Conservation (phyloP, 1,140 invertebrate genomes). For the Pogonognathellus flavescens region DNA sequence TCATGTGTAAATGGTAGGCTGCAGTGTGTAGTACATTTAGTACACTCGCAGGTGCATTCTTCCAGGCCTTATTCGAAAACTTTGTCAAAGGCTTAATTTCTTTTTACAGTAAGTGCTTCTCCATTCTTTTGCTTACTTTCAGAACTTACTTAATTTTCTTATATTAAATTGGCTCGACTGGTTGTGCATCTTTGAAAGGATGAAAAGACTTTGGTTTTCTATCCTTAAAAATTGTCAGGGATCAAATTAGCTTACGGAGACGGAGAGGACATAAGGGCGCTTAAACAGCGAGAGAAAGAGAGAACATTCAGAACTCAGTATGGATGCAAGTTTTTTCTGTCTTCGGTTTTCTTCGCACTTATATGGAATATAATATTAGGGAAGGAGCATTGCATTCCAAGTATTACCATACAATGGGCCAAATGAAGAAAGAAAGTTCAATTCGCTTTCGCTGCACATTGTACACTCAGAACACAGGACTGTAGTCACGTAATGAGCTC, state of each 20-base stretch:
- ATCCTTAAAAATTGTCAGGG: slow-evolving; percentile 10
- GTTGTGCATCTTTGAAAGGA: slow-evolving; percentile 5
- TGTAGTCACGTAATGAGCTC: background rate
- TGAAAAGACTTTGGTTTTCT: background rate
- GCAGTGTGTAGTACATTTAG: background rate
- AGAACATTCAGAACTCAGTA: background rate
- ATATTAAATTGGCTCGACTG: no score
- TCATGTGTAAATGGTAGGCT: background rate
- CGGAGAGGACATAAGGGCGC: background rate
- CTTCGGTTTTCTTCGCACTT: background rate
- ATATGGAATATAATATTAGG: background rate
- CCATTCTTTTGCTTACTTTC: no score
- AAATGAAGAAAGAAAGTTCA: background rate
- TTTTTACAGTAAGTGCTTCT: background rate
- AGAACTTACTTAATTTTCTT: no score
- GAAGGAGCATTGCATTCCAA: background rate
- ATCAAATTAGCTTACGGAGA: slow-evolving; percentile 11
- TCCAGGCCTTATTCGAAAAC: background rate
- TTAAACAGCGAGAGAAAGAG: background rate
- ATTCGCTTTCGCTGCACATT: background rate
- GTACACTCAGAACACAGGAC: no score
- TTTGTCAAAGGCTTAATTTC: no score
- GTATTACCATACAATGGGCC: background rate
- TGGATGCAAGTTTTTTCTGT: background rate
- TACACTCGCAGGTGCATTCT: no score